Conservation (phyloP, 2,113 vertebrate species). For the Ellobius talpinus region DNA sequence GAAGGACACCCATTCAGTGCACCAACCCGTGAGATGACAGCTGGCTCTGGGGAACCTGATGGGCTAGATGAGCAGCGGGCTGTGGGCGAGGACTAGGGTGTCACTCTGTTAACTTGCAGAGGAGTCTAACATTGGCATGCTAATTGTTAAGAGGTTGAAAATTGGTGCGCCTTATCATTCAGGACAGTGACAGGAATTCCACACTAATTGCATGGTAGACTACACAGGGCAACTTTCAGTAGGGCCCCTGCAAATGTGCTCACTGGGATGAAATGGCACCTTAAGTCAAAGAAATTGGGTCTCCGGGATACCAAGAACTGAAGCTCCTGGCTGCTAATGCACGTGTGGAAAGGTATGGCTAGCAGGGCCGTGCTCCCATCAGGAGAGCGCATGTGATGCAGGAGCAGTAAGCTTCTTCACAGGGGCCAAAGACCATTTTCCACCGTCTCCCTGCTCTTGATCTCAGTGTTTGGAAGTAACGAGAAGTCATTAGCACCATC, state of each 20-base stretch:
- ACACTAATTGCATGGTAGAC: not conserved
- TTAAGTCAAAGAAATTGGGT: not conserved
- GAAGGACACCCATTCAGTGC: not conserved
- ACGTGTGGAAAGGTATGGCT: not conserved
- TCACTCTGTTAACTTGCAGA: not conserved
- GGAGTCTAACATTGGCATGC: not conserved
- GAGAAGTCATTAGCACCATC: not conserved
- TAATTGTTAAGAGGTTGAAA: not conserved
- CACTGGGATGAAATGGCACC: not conserved
- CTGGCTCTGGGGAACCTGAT: not conserved
- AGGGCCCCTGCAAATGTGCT: not conserved
- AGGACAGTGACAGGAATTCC: constrained; percentile 42
- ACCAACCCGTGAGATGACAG: not conserved
- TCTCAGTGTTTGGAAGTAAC: not conserved
- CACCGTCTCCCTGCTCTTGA: not conserved
- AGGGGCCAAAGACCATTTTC: not conserved
- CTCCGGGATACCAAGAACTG: not conserved
- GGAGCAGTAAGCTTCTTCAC: not conserved
- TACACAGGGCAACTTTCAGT: too few relatives aligned
- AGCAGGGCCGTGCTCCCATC: too few relatives aligned
- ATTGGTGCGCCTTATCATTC: not conserved
- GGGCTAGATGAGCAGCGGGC: not conserved
- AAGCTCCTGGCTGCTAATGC: not conserved
- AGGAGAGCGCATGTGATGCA: not conserved
- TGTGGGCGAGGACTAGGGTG: not conserved